Evolutionary conservation across 2,797 vertebrate genomes (phyloP).

Genomic region (Danio choprae): DNA sequence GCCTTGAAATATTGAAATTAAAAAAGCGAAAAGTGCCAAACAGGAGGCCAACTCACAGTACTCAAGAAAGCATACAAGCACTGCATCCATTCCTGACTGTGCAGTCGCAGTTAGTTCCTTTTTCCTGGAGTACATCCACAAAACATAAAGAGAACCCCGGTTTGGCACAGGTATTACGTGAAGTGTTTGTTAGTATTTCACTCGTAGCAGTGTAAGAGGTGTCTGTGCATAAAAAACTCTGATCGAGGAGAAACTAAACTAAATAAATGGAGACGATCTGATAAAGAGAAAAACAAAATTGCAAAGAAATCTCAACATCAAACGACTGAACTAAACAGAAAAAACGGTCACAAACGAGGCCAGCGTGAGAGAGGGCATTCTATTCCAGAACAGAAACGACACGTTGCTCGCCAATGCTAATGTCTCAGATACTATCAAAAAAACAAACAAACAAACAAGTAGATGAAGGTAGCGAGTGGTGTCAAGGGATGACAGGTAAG

Average conservation of each 20-base stretch:
- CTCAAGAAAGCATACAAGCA: conserved; percentile 31
- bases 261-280: conserved; percentile 58
- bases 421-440: conserved; percentile 38
- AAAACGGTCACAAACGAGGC: conserved; percentile 78
- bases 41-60: conserved; percentile 22
- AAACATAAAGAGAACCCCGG: conserved; percentile 48
- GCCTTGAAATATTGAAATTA: background rate
- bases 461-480: conserved; percentile 44
- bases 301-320: conserved; percentile 49
- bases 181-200: conserved; percentile 69
- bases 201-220: conserved; percentile 70
- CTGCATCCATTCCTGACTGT: conserved; percentile 40
- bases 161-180: conserved; percentile 73
- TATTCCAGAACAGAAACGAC: conserved; percentile 66
- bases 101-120: conserved; percentile 25
- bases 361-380: conserved; percentile 77
- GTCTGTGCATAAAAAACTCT: conserved; percentile 68
- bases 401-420: conserved; percentile 57
- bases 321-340: conserved; percentile 74
- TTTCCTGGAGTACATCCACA: conserved; percentile 22
- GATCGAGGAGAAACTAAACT: conserved; percentile 58
- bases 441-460: conserved; percentile 41
- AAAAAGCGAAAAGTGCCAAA: conserved; percentile 44
- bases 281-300: conserved; percentile 26
- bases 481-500: conserved; percentile 41